Conservation (phyloP, 1,140 invertebrate genomes). For the Radopholus similis region DNA sequence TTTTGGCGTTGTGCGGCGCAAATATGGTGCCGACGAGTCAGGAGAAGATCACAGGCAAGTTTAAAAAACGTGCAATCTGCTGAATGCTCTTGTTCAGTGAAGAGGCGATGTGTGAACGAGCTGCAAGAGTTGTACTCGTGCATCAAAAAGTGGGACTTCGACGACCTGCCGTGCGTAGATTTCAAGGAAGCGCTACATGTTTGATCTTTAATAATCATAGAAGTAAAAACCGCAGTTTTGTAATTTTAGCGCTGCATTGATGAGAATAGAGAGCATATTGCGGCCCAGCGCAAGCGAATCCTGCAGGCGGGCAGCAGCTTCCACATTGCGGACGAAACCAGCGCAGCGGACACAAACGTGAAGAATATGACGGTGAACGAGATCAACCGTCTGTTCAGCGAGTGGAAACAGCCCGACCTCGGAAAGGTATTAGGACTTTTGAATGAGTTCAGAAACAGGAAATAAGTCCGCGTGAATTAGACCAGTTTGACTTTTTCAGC, state of each 20-base stretch:
- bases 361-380: conserved; percentile 1
- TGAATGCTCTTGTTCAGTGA: no score
- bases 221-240: no score
- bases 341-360: not conserved
- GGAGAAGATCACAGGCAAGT: no score
- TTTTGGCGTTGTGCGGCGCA: no score
- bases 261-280: not conserved
- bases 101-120: conserved; percentile 26
- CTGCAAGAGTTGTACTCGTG: conserved; percentile 51
- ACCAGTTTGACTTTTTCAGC: no score
- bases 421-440: no score
- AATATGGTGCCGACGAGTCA: no score
- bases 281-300: not conserved
- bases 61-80: no score
- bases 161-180: conserved; percentile 48
- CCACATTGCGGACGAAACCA: not conserved
- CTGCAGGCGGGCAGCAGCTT: not conserved
- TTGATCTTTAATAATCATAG: no score
- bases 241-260: not conserved
- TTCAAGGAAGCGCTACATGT: conserved; percentile 37
- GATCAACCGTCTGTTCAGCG: not conserved
- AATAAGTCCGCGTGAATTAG: no score
- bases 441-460: no score
- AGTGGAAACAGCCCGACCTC: not conserved
- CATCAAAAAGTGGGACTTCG: conserved; percentile 56